A percentile compares a stretch with the other conserved stretches of the same genome.
These are phyloP conservation scores for Venustoraphidia nigricollis DNA, from an alignment of 2,888 invertebrate species.

Conservation along the genomic window DNA sequence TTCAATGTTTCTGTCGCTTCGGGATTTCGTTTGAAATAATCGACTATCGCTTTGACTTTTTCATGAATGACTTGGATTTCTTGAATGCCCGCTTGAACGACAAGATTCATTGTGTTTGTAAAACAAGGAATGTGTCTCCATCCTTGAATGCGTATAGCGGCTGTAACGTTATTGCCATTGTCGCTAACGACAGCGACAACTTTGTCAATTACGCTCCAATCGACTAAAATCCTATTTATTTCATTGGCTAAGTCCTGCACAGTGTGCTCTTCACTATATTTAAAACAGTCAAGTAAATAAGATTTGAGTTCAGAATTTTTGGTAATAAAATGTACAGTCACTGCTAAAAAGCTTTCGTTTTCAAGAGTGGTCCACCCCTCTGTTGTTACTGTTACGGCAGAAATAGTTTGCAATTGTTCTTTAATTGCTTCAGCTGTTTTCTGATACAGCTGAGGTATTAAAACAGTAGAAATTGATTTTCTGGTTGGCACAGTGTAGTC, in stretches of 20 bases:
- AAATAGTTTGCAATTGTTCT: constrained; percentile 7
- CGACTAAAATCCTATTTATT: constrained; percentile 6
- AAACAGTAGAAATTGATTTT: constrained; percentile 13
- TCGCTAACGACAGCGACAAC: constrained; percentile 10
- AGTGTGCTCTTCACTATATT: constrained; percentile 12
- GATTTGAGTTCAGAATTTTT: constrained; percentile 10
- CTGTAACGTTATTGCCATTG: constrained; percentile 12
- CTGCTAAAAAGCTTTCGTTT: constrained; percentile 12
- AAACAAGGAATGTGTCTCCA: constrained; percentile 14
- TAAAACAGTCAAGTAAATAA: constrained; percentile 10
- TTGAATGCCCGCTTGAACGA: constrained; percentile 9
- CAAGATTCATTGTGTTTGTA: constrained; percentile 14
- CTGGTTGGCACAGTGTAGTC: constrained; percentile 15
- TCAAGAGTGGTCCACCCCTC: constrained; percentile 14
- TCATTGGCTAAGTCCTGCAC: constrained; percentile 10
- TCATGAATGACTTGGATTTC: constrained; percentile 6
- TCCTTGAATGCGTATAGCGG: constrained; percentile 11
- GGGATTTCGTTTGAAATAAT: constrained; percentile 11
- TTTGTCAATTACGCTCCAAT: constrained; percentile 10
- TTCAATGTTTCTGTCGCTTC: constrained; percentile 5
- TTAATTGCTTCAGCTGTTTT: constrained; percentile 8
- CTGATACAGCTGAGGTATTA: constrained; percentile 13
- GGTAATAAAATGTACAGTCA: constrained; percentile 14
- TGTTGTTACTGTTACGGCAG: constrained; percentile 12
- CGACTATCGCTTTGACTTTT: constrained; percentile 11